phyloP scores from a whole-genome alignment of 2,888 invertebrate genomes.

The Dastarcus helophoroides region DNA sequence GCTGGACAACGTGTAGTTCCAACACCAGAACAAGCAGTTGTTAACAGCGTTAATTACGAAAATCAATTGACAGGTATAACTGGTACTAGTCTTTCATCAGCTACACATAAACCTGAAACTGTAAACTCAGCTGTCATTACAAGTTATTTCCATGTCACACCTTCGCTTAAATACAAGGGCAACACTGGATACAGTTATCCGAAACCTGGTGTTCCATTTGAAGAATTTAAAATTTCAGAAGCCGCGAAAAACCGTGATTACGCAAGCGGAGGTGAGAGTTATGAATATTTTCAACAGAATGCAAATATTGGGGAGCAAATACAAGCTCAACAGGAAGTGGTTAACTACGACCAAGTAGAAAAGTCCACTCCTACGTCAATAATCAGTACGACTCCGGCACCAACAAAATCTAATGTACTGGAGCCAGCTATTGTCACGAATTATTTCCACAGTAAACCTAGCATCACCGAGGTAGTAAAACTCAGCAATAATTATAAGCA shows the following conservation, averaged over 20 bases:
- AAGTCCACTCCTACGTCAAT: not conserved
- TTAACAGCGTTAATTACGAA: no score
- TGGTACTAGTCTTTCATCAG: no score
- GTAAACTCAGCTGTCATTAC: no score
- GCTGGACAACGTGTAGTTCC: not conserved
- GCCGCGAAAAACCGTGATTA: conserved; percentile 23
- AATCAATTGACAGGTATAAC: no score
- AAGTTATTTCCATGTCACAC: no score
- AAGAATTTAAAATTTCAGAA: no score
- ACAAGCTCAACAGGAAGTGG: not conserved
- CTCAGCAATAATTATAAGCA: no score
- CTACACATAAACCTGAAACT: no score
- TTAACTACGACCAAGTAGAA: not conserved
- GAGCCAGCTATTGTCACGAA: conserved; percentile 12
- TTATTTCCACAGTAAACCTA: no score
- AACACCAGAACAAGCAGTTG: conserved; percentile 1
- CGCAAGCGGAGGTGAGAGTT: conserved; percentile 3
- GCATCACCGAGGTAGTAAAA: no score
- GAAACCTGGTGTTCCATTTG: conserved; percentile 25
- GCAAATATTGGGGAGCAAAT: not conserved
- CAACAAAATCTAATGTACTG: conserved; percentile 9
- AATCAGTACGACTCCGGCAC: conserved; percentile 7
- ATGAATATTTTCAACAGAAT: not conserved
- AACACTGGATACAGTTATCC: conserved; percentile 28
- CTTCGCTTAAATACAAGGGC: no score